A percentile compares a stretch with the other conserved stretches of the same genome.
phyloP scores from a whole-genome alignment of 2,113 vertebrate genomes.

The Macroglossus sobrinus region DNA sequence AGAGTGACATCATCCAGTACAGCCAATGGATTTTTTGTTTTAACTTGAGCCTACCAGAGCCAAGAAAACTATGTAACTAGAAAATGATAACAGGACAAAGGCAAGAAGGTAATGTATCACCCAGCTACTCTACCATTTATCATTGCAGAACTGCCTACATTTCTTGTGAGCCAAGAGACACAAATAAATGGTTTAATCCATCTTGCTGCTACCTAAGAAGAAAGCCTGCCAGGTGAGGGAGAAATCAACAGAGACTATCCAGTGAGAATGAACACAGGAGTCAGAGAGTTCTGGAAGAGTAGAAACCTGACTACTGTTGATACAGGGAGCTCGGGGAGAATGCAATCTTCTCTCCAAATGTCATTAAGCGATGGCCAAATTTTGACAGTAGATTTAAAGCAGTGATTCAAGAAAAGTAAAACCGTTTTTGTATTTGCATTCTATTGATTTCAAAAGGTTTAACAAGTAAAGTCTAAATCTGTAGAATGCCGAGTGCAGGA shows the following conservation, averaged over 20 bases:
- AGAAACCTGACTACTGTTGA: background rate
- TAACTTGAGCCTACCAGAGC: background rate
- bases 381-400: background rate
- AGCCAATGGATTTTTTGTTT: background rate
- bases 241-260: background rate
- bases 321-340: background rate
- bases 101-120: background rate
- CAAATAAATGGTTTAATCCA: background rate
- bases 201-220: background rate
- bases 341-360: background rate
- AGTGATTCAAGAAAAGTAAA: background rate
- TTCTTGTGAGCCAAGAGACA: background rate
- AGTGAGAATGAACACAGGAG: background rate
- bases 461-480: background rate
- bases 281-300: background rate
- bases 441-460: background rate
- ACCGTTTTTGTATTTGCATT: background rate
- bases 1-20: background rate
- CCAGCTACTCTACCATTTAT: background rate
- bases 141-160: background rate
- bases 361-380: background rate
- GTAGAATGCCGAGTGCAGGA: background rate
- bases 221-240: background rate
- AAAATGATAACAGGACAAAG: background rate
- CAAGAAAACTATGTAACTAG: constrained; percentile 1